A percentile compares a stretch with the other conserved stretches of the same genome.
These are phyloP conservation scores for Anser brachyrhynchus DNA, from an alignment of 2,113 vertebrate species.

Conservation along the genomic window DNA sequence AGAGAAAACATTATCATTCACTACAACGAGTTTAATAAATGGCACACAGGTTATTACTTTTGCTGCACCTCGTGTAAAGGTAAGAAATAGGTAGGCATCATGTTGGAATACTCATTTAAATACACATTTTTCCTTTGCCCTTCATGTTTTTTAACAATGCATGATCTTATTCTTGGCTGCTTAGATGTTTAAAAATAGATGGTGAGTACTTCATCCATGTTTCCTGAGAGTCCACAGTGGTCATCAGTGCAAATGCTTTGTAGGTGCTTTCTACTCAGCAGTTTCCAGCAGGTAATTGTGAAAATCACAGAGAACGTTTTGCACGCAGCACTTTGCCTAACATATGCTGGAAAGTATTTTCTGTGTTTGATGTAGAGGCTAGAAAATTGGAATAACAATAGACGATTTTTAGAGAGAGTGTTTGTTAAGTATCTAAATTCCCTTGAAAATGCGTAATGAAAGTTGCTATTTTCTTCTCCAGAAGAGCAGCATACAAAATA, in stretches of 20 bases:
- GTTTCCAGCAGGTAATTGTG: background rate
- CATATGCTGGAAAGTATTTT: background rate
- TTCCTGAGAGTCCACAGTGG: background rate
- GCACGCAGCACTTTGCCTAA: background rate
- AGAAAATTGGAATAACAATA: background rate
- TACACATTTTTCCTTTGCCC: background rate
- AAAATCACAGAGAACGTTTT: background rate
- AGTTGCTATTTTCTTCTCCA: background rate
- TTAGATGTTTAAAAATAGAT: background rate
- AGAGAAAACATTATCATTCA: slow-evolving; percentile 86
- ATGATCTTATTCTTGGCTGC: background rate
- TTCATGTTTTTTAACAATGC: background rate
- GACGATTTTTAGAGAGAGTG: background rate
- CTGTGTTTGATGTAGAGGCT: background rate
- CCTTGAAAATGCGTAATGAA: background rate
- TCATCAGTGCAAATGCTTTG: background rate
- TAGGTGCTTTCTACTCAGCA: background rate
- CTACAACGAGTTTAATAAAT: slow-evolving; percentile 87
- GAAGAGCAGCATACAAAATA: background rate
- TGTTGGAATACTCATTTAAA: background rate
- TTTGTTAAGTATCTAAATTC: background rate
- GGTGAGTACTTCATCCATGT: background rate
- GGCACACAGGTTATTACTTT: slow-evolving; percentile 88
- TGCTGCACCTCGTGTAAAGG: slow-evolving; percentile 80
- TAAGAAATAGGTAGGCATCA: slow-evolving; percentile 53